These are phyloP conservation scores for Amphiprion ocellaris DNA, from an alignment of 2,113 vertebrate genomes.

Conservation along the genomic window DNA sequence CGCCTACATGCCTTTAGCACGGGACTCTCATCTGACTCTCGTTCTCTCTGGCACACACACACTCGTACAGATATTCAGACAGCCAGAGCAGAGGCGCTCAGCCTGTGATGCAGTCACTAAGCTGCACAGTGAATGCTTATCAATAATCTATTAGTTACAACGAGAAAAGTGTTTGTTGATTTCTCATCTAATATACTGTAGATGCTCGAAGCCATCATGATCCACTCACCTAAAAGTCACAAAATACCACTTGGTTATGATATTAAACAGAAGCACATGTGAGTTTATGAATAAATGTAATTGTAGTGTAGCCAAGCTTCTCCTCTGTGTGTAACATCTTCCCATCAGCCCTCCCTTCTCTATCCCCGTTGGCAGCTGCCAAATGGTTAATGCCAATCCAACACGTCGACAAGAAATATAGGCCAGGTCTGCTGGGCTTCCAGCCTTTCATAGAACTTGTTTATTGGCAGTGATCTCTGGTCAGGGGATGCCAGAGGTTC, in stretches of 20 bases:
- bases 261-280: background rate
- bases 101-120: slow-evolving; percentile 26
- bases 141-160: background rate
- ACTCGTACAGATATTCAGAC: slow-evolving; percentile 24
- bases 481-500: slow-evolving; percentile 57
- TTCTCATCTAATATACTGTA: background rate
- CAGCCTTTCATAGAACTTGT: slow-evolving; percentile 65
- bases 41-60: slow-evolving; percentile 21
- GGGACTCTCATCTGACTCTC: slow-evolving; percentile 84
- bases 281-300: background rate
- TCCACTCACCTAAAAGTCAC: slow-evolving; percentile 5
- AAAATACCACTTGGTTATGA: background rate
- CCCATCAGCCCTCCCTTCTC: background rate
- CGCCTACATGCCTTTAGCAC: slow-evolving; percentile 83
- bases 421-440: slow-evolving; percentile 60
- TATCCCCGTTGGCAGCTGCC: background rate
- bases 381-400: slow-evolving; percentile 49
- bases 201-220: slow-evolving; percentile 4
- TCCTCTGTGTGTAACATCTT: slow-evolving; percentile 1
- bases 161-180: background rate
- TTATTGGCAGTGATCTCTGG: slow-evolving; percentile 55
- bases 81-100: slow-evolving; percentile 18
- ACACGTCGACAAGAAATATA: slow-evolving; percentile 61
- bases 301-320: background rate
- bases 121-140: slow-evolving; percentile 12